These are phyloP conservation scores for Mormyrops boulengeri DNA, from an alignment of 2,797 vertebrate species.

Conservation along the genomic window DNA sequence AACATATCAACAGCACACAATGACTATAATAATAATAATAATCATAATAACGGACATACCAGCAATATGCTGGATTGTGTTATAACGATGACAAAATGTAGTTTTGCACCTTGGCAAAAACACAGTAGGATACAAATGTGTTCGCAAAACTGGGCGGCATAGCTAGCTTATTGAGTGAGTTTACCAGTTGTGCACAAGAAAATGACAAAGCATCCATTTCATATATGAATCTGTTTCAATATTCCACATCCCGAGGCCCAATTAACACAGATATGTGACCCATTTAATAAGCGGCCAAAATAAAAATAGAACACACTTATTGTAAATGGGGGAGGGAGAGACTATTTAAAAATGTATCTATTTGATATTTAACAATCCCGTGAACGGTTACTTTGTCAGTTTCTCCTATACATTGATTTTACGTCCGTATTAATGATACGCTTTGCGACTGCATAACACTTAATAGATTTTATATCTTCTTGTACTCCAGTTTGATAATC, in stretches of 20 bases:
- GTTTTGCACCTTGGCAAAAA: not conserved
- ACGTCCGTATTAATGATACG: not conserved
- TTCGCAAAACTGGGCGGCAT: not conserved
- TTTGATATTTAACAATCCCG: not conserved
- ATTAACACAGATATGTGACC: conserved; percentile 4
- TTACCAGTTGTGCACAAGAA: not conserved
- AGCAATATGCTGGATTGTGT: not conserved
- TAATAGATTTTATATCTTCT: not conserved
- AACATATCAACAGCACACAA: not conserved
- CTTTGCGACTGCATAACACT: not conserved
- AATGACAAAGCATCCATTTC: not conserved
- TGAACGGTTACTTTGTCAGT: not conserved
- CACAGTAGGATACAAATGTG: not conserved
- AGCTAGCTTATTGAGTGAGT: not conserved
- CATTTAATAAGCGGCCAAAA: conserved; percentile 9
- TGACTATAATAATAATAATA: not conserved
- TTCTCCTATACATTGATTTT: not conserved
- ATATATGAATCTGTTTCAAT: not conserved
- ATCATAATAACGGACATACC: not conserved
- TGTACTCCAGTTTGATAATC: not conserved
- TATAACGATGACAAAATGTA: not conserved
- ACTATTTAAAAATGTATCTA: not conserved
- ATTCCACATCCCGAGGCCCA: not conserved
- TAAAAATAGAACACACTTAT: not conserved
- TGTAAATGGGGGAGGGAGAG: not conserved